Evolutionary conservation across 2,113 vertebrate species (phyloP), one percentile per base, ranked within the genome.

Genomic region (Paradisaea rubra): DNA sequence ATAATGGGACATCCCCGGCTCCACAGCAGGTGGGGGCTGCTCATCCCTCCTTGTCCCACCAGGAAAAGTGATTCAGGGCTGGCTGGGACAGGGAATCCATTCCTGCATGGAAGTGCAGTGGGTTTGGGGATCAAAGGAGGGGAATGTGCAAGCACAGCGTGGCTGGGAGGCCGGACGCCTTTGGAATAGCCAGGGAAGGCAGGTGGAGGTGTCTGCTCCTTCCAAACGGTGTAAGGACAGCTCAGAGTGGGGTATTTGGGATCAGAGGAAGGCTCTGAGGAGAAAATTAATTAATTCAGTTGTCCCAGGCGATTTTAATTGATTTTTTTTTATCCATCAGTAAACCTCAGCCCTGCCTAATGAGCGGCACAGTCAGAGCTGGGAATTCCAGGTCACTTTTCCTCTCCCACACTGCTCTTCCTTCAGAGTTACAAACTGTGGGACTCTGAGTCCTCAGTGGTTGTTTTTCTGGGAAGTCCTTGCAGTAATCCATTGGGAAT

Each of bases 61-160:
- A 5, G 44, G 16, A 17, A 21, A 52, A 84, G 7, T 0, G 1
- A 28, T 5, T 25, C n/a, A 5, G 42, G 81, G 54, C 68, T 76
- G 83, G 22, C 56, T 70, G 63, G 74, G 73, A n/a, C 3, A 3
- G 90, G 80, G 83, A 83, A 83, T 60, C 53, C 1, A 6, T 24
- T 74, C 50, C 68, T 94, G 70, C 7, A 1, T 81, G 92, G 91
- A 71, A 50, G 52, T 35, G 86, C 76, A 47, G 80, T 37, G 90
- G 77, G 11, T 71, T 79, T 87, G 4, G 78, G 88, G 93, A 73
- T 70, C 7, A 12, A 2, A 42, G 44, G 53, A 30, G 27, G 50
- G 52, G n/a, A 44, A 56, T 10, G 4, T 18, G 35, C 18, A 1
- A 41, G 79, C 31, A 2, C 19, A 6, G 54, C 5, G 0, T 10